A percentile compares a stretch with the other conserved stretches of the same genome.
phyloP scores from a whole-genome alignment of 1,140 invertebrate species.

The Drosophila sucinea region DNA sequence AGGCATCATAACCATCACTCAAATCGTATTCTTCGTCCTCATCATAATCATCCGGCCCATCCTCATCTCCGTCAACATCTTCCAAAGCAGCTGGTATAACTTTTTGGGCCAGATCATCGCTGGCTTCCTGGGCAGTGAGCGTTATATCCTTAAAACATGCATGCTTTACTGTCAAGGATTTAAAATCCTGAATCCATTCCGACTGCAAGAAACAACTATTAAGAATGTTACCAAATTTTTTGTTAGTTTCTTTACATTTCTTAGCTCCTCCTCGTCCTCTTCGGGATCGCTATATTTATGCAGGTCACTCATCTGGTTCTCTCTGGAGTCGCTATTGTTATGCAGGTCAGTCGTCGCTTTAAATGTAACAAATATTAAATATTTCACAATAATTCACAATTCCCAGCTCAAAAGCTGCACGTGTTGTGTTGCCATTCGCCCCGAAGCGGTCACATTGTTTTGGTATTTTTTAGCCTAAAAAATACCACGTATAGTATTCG shows the following conservation, averaged over 20 bases:
- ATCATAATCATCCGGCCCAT: slow-evolving; percentile 38
- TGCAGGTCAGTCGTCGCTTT: not conserved
- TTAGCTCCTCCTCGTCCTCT: slow-evolving; percentile 61
- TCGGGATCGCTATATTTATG: slow-evolving; percentile 79
- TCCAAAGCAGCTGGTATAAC: slow-evolving; percentile 39
- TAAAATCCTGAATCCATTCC: slow-evolving; percentile 65
- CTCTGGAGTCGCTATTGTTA: not conserved
- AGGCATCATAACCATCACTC: slow-evolving; percentile 74
- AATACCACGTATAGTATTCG: no score
- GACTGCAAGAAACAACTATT: slow-evolving; percentile 37
- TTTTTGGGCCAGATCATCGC: slow-evolving; percentile 43
- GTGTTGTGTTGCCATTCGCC: slow-evolving; percentile 46
- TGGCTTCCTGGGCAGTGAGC: slow-evolving; percentile 41
- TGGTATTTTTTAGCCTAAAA: slow-evolving; percentile 47
- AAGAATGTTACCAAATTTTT: not conserved
- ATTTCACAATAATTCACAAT: slow-evolving; percentile 30
- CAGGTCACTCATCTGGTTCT: slow-evolving; percentile 42
- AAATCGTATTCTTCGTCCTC: slow-evolving; percentile 66
- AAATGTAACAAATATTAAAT: slow-evolving; percentile 2
- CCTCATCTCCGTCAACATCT: slow-evolving; percentile 48
- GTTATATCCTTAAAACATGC: slow-evolving; percentile 60
- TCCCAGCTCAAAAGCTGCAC: slow-evolving; percentile 26
- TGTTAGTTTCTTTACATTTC: slow-evolving; percentile 31
- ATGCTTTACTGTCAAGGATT: slow-evolving; percentile 63
- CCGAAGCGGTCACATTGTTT: slow-evolving; percentile 49